phyloP scores from a whole-genome alignment of 2,797 vertebrate genomes.

The Lutjanus campechanus region DNA sequence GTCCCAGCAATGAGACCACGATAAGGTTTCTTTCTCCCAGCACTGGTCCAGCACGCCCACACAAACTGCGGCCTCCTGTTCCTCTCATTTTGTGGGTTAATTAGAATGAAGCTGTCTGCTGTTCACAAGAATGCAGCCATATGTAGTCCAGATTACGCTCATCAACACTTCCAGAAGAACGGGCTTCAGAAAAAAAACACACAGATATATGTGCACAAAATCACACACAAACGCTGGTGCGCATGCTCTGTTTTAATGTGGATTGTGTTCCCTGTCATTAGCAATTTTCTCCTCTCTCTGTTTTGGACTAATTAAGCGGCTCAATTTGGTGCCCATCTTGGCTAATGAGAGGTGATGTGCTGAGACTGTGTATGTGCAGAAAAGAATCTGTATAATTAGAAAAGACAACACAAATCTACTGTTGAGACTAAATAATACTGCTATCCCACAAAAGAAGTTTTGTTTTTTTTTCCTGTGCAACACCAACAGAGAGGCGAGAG shows the following conservation, averaged over 20 bases:
- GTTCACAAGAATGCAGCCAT: conserved; percentile 76
- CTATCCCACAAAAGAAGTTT: not conserved
- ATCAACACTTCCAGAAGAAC: conserved; percentile 44
- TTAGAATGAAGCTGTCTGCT: conserved; percentile 83
- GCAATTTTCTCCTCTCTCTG: conserved; percentile 60
- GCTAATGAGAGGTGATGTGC: conserved; percentile 70
- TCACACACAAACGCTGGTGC: conserved; percentile 1
- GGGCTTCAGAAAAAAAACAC: conserved; percentile 22
- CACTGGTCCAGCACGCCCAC: conserved; percentile 43
- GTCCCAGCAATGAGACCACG: conserved; percentile 49
- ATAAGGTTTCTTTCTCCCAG: conserved; percentile 52
- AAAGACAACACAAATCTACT: conserved; percentile 62
- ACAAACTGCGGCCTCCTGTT: conserved; percentile 57
- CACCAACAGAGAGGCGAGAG: conserved; percentile 20
- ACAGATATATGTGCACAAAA: conserved; percentile 6
- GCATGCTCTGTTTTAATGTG: conserved; percentile 41
- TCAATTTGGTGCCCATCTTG: conserved; percentile 64
- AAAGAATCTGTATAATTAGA: conserved; percentile 59
- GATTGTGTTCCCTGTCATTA: conserved; percentile 63
- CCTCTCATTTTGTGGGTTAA: conserved; percentile 82
- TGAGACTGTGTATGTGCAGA: conserved; percentile 55
- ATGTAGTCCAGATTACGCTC: conserved; percentile 72
- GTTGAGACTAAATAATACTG: conserved; percentile 40
- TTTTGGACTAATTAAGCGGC: conserved; percentile 71
- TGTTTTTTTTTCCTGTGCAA: not conserved